Conservation (phyloP, 2,797 vertebrate genomes). For the Neosilurus mollespiculum region DNA sequence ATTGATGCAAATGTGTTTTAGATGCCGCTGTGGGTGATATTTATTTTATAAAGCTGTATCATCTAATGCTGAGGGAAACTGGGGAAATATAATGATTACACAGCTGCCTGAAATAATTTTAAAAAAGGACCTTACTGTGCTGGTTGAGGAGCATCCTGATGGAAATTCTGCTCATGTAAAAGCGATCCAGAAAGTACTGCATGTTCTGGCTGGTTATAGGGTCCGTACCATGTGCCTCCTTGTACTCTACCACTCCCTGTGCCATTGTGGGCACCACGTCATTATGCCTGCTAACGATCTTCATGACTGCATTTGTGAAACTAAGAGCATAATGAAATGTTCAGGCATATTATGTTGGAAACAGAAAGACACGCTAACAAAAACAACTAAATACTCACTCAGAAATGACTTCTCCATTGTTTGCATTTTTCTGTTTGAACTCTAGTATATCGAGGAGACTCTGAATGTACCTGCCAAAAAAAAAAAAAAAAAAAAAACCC, state of each 20-base stretch:
- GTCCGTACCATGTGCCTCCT: constrained; percentile 91
- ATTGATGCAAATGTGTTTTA: not conserved
- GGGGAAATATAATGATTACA: not conserved
- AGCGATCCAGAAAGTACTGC: constrained; percentile 97
- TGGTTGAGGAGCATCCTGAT: constrained; percentile 99
- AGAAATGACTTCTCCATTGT: constrained; percentile 79
- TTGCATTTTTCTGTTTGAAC: constrained; percentile 87
- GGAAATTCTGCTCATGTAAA: constrained; percentile 99
- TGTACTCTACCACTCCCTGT: constrained; percentile 95
- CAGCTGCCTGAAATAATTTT: not conserved
- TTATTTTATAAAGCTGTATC: not conserved
- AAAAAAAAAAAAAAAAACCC: not conserved
- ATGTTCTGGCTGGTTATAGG: constrained; percentile 93
- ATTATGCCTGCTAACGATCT: constrained; percentile 93
- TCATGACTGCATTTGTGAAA: constrained; percentile 95
- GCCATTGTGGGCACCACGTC: constrained; percentile 98
- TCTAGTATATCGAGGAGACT: constrained; percentile 93
- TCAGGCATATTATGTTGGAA: not conserved
- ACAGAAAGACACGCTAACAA: not conserved
- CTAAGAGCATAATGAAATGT: constrained; percentile 63
- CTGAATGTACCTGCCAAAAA: constrained; percentile 87
- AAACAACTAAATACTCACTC: constrained; percentile 75
- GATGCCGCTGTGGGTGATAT: not conserved
- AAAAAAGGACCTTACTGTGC: constrained; percentile 79
- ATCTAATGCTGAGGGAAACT: not conserved